These are phyloP conservation scores for Agonopterix alstromeriana DNA, from an alignment of 2,888 invertebrate species.

Conservation along the genomic window DNA sequence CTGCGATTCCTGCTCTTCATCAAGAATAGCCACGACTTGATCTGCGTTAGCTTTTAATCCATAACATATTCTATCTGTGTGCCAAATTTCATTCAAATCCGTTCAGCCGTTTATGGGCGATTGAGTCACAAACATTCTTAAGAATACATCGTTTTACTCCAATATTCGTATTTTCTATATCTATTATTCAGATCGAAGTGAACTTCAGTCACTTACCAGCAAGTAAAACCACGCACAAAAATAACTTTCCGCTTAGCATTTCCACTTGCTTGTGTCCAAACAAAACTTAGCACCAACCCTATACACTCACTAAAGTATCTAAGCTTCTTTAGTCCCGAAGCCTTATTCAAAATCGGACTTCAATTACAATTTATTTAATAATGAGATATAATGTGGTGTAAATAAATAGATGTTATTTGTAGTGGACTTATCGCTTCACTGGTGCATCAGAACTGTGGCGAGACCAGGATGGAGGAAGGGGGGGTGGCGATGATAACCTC, in stretches of 20 bases:
- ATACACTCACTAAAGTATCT: slow-evolving; percentile 12
- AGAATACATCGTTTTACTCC: too few relatives aligned
- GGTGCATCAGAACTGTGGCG: slow-evolving; percentile 46
- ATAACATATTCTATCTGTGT: too few relatives aligned
- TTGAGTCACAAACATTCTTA: too few relatives aligned
- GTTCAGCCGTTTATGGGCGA: too few relatives aligned
- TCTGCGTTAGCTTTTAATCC: too few relatives aligned
- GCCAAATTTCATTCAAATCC: too few relatives aligned
- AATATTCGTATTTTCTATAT: too few relatives aligned
- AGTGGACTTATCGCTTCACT: slow-evolving; percentile 51
- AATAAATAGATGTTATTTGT: slow-evolving; percentile 35
- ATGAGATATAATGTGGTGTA: slow-evolving; percentile 1
- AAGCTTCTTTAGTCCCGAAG: neutral
- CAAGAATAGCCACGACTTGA: too few relatives aligned
- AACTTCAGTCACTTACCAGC: slow-evolving; percentile 44
- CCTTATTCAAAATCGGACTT: neutral
- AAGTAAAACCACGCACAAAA: slow-evolving; percentile 55
- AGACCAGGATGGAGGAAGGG: slow-evolving; percentile 31
- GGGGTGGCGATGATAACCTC: slow-evolving; percentile 58
- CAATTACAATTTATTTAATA: neutral
- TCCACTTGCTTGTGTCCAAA: slow-evolving; percentile 54
- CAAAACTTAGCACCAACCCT: slow-evolving; percentile 23
- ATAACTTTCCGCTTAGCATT: slow-evolving; percentile 61
- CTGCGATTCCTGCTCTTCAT: too few relatives aligned
- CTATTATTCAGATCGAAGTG: neutral